Evolutionary conservation across 2,888 invertebrate genomes (phyloP).

Genomic region (Diarsia rubi): DNA sequence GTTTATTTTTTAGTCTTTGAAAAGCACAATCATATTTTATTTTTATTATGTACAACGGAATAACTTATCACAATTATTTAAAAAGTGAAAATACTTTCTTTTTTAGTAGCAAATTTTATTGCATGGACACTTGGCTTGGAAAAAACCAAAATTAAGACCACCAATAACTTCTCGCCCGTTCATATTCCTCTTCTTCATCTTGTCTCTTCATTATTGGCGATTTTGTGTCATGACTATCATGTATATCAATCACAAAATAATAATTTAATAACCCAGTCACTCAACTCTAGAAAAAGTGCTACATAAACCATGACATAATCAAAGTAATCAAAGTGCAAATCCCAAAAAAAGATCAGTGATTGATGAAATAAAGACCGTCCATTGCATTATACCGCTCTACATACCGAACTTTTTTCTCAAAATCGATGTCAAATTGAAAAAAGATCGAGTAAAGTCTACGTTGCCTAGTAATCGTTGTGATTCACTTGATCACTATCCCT

Average conservation of each 20-base stretch:
- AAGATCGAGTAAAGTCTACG: conserved; percentile 17
- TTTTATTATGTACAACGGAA: background rate
- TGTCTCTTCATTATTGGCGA: background rate
- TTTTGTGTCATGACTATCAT: background rate
- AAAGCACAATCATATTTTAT: background rate
- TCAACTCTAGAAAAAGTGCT: background rate
- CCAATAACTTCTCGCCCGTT: background rate
- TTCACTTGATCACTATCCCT: conserved; percentile 52
- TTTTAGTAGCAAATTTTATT: background rate
- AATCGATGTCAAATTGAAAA: conserved; percentile 48
- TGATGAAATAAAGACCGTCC: background rate
- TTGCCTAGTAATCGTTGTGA: conserved; percentile 38
- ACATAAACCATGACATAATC: conserved; percentile 22
- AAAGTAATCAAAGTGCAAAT: background rate
- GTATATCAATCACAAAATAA: background rate
- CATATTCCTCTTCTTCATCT: background rate
- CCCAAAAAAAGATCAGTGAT: background rate
- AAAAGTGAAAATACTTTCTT: background rate
- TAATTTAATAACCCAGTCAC: background rate
- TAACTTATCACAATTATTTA: background rate
- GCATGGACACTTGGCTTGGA: background rate
- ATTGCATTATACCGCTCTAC: conserved; percentile 30
- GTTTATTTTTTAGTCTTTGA: background rate
- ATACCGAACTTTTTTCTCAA: conserved; percentile 19
- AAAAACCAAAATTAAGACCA: background rate